Evolutionary conservation across 1,140 invertebrate genomes (phyloP).

Genomic region (Philopotamus ludificatus): DNA sequence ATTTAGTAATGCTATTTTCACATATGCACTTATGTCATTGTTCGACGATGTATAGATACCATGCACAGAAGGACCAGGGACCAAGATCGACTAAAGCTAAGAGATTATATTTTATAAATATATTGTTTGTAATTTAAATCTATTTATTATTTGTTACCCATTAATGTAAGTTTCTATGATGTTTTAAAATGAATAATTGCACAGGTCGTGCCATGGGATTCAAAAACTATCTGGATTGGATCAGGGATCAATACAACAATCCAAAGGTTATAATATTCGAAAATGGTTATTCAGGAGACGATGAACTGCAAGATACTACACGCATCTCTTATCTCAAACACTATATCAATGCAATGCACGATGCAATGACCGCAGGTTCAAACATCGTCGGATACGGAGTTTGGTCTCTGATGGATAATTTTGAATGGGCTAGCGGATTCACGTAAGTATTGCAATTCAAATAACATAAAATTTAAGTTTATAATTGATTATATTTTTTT

Average conservation of each 20-base stretch:
- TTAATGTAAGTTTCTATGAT: background rate
- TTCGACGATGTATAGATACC: no score
- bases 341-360: conserved; percentile 65
- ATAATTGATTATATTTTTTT: no score
- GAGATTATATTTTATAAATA: no score
- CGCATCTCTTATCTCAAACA: conserved; percentile 49
- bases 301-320: conserved; percentile 47
- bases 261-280: conserved; percentile 65
- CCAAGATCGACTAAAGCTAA: no score
- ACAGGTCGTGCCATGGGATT: conserved; percentile 60
- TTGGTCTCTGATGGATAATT: conserved; percentile 74
- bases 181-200: conserved; percentile 22
- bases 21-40: no score
- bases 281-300: conserved; percentile 62
- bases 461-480: background rate
- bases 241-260: conserved; percentile 62
- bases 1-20: no score
- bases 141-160: no score
- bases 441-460: conserved; percentile 45
- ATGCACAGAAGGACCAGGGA: no score
- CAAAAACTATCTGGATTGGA: conserved; percentile 62
- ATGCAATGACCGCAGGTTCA: conserved; percentile 65
- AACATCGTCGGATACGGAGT: conserved; percentile 67
- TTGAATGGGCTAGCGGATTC: conserved; percentile 66
- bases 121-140: no score